Evolutionary conservation across 1,140 invertebrate species (phyloP), one percentile per base, ranked within the genome.

Genomic region (Microvelia longipes): DNA sequence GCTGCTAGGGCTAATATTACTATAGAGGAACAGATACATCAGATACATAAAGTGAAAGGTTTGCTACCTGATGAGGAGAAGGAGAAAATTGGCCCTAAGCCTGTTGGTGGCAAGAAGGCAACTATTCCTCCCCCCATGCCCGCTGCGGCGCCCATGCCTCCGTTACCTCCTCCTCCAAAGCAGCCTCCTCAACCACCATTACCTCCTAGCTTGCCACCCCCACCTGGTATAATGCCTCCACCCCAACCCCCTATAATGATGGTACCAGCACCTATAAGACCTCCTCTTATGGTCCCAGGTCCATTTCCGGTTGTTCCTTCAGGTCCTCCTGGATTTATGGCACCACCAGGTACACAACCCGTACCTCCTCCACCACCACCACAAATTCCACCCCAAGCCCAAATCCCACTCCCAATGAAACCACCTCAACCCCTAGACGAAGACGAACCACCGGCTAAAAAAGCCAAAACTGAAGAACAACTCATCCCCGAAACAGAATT

Each of bases 41-140:
- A 96, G 79, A 98, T 98, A 76, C 94, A 98, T 78, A 96, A 92
- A 84, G 86, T 93, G 0, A 96, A 98, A 80, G 94, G 94, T 13
- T 81, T 97, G 2, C 79, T 98, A 69, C 92, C 92, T 0, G 93
- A 97, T 78, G 93, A 96, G 77, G 92, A 96, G 75, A 96, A 96
- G 75, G 94, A 97, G 73, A 92, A 92, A 76, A 93, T 93, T 73
- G 90, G 90, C 2, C 89, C 90, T 0, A 91, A 91, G 78, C 90
- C 88, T 1, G 87, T 88, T 28, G 71, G 75, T 81, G 29, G 62
- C 67, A 74, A 75, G 25, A 79, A 71, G 29, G 68, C 75, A 66
- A 66, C 70, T 30, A 68, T 72, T 64, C 68, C 70, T 63, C 75
- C 72, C 69, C 72, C 72, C 67, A 65, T 71, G 66, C 66, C 30